Percentiles rank a stretch among this genome's conserved stretches.
phyloP scores from a whole-genome alignment of 2,888 invertebrate species.

The Volucella inflata region DNA sequence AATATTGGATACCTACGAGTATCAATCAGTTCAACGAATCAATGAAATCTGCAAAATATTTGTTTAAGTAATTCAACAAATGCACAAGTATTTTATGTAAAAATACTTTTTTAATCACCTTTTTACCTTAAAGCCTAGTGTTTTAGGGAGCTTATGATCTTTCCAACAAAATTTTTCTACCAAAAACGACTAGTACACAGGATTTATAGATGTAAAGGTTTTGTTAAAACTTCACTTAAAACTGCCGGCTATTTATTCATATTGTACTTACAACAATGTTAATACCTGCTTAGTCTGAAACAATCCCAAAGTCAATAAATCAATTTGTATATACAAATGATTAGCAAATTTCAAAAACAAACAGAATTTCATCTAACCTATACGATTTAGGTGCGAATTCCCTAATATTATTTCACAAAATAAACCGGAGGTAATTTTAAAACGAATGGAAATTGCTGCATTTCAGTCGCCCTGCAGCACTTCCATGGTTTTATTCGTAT shows the following conservation, averaged over 20 bases:
- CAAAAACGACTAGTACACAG: too few relatives aligned
- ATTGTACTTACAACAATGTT: slow-evolving; percentile 5
- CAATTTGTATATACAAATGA: slow-evolving; percentile 20
- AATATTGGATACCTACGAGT: too few relatives aligned
- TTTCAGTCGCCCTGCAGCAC: slow-evolving; percentile 28
- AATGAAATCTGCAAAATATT: too few relatives aligned
- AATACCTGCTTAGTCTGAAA: slow-evolving; percentile 16
- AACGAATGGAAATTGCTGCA: slow-evolving; percentile 31
- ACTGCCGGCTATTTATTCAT: background rate
- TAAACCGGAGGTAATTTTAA: slow-evolving; percentile 60
- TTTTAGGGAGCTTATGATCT: too few relatives aligned
- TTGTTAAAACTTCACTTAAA: background rate
- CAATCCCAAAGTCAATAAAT: slow-evolving; percentile 40
- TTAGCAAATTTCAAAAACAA: slow-evolving; percentile 53
- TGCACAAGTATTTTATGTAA: too few relatives aligned
- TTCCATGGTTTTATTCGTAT: background rate
- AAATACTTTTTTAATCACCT: too few relatives aligned
- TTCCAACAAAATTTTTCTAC: too few relatives aligned
- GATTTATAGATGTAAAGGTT: background rate
- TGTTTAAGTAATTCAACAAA: too few relatives aligned
- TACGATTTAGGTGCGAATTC: slow-evolving; percentile 62
- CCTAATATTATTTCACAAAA: slow-evolving; percentile 67
- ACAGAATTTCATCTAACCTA: slow-evolving; percentile 17
- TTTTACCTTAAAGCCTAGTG: too few relatives aligned
- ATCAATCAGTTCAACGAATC: too few relatives aligned